Evolutionary conservation across 2,797 vertebrate genomes (phyloP).

Genomic region (Aotus griseimembra): DNA sequence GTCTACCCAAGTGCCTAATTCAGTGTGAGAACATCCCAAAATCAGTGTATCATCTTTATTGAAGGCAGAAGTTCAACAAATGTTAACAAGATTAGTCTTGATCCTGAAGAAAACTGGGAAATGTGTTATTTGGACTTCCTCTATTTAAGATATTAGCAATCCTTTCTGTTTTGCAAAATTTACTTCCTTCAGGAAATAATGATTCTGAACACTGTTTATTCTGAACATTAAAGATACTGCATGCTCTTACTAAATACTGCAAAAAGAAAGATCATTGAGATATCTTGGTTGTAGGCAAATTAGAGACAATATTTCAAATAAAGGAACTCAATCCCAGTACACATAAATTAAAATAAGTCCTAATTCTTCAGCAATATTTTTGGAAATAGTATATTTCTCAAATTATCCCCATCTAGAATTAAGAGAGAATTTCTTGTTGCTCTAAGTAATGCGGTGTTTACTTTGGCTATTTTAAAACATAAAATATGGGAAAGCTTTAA

Average conservation of each 20-base stretch:
- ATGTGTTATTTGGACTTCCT: slow-evolving; percentile 22
- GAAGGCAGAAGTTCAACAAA: slow-evolving; percentile 20
- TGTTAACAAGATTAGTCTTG: background rate
- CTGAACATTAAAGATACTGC: background rate
- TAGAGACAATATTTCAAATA: slow-evolving; percentile 2
- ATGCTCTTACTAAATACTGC: background rate
- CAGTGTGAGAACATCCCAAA: background rate
- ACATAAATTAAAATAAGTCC: background rate
- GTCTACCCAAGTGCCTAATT: background rate
- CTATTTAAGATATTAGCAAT: slow-evolving; percentile 35
- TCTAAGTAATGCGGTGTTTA: background rate
- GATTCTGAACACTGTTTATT: background rate
- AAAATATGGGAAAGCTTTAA: background rate
- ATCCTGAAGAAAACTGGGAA: slow-evolving; percentile 30
- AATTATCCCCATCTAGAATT: background rate
- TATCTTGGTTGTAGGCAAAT: background rate
- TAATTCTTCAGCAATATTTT: slow-evolving; percentile 34
- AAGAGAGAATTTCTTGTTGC: slow-evolving; percentile 22
- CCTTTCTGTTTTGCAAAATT: slow-evolving; percentile 39
- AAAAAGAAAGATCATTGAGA: background rate
- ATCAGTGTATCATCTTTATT: background rate
- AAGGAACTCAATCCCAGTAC: background rate
- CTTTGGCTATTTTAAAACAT: slow-evolving; percentile 16
- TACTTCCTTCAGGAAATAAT: background rate
- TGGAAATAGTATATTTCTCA: background rate